A percentile compares a stretch with the other conserved stretches of the same genome.
phyloP scores from a whole-genome alignment of 2,797 vertebrate species.

The Leontocebus nigricollis region DNA sequence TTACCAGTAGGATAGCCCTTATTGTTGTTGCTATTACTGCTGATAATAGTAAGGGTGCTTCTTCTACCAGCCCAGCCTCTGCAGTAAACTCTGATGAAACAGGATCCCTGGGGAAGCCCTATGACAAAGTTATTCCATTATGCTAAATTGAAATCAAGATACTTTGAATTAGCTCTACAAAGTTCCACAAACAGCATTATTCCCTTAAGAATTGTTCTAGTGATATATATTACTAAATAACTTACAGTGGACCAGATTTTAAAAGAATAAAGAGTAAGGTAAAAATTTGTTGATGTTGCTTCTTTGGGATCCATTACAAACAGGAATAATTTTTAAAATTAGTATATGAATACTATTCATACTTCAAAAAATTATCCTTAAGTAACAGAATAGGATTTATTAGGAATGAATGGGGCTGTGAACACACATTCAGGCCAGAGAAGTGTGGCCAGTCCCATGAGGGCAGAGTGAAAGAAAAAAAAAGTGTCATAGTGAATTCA shows the following conservation, averaged over 20 bases:
- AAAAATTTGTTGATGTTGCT: not conserved
- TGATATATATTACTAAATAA: not conserved
- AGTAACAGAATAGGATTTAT: not conserved
- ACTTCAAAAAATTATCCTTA: conserved; percentile 12
- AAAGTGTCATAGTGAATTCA: not conserved
- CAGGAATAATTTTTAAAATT: not conserved
- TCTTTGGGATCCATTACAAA: conserved; percentile 5
- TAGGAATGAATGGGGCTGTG: not conserved
- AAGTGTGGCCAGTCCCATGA: not conserved
- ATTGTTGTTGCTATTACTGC: not conserved
- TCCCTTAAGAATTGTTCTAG: not conserved
- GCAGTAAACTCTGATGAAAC: not conserved
- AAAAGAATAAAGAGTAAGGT: not conserved
- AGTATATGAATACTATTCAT: not conserved
- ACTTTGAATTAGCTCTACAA: not conserved
- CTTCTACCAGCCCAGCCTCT: not conserved
- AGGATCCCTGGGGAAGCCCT: not conserved
- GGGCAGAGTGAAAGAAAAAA: not conserved
- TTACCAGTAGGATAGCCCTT: not conserved
- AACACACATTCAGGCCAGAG: not conserved
- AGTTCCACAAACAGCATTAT: not conserved
- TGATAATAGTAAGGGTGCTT: not conserved
- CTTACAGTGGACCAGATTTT: not conserved
- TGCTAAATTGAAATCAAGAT: not conserved
- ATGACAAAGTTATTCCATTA: not conserved